Evolutionary conservation across 2,797 vertebrate genomes (phyloP).

Genomic region (Halcyon chelicuti): DNA sequence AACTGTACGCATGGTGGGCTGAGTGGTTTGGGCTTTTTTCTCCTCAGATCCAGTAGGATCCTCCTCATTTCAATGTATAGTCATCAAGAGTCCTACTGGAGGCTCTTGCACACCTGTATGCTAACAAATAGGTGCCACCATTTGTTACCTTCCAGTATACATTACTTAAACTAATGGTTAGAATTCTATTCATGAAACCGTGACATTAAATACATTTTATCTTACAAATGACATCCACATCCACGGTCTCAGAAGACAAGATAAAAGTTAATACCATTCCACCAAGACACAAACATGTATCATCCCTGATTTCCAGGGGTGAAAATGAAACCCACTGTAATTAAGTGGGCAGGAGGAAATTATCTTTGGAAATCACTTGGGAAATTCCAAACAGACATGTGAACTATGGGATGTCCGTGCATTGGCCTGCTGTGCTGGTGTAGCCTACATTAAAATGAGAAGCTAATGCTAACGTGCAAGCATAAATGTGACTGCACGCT

Average conservation of each 20-base stretch:
- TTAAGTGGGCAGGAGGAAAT: not conserved
- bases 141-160: not conserved
- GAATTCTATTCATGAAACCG: not conserved
- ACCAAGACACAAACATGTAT: not conserved
- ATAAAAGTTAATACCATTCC: not conserved
- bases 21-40: not conserved
- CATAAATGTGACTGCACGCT: not conserved
- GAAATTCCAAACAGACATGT: not conserved
- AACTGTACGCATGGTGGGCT: not conserved
- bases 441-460: not conserved
- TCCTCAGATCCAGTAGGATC: not conserved
- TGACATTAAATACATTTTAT: not conserved
- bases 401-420: not conserved
- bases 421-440: not conserved
- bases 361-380: not conserved
- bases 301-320: not conserved
- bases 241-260: not conserved
- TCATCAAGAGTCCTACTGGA: not conserved
- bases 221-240: not conserved
- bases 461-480: rapidly evolving
- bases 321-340: not conserved
- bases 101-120: not conserved
- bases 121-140: not conserved
- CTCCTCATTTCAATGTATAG: not conserved
- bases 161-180: not conserved